Conservation (phyloP, 2,888 invertebrate genomes). For the Drosophila atroscutellata region DNA sequence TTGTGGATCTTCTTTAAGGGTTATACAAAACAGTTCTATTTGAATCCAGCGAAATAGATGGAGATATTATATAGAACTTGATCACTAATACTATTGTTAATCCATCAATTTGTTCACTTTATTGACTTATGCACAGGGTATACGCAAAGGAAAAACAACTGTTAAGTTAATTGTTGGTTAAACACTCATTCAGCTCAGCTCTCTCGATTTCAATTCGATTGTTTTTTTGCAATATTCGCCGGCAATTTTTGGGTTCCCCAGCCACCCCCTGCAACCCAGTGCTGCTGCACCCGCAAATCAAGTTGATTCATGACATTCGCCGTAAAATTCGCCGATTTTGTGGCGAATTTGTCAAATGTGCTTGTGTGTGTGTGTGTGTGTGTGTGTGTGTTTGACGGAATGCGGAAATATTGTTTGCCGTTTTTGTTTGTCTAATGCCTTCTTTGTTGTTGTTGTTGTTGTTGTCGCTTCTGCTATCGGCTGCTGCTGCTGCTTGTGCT, state of each 20-base stretch:
- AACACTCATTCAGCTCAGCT: slow-evolving; percentile 23
- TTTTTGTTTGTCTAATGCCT: slow-evolving; percentile 48
- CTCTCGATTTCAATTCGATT: slow-evolving; percentile 41
- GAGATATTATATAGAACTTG: neutral
- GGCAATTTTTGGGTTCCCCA: slow-evolving; percentile 25
- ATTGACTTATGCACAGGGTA: neutral
- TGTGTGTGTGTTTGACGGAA: slow-evolving; percentile 58
- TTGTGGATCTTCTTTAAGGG: too few relatives aligned
- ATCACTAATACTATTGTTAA: neutral
- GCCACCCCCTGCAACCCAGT: neutral
- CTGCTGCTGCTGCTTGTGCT: slow-evolving; percentile 25
- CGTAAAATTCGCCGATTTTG: slow-evolving; percentile 25
- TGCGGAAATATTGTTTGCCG: slow-evolving; percentile 74
- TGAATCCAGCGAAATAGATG: neutral
- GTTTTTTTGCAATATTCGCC: slow-evolving; percentile 42
- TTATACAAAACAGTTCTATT: neutral
- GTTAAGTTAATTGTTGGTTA: neutral
- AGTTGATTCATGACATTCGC: slow-evolving; percentile 2
- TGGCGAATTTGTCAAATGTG: slow-evolving; percentile 66
- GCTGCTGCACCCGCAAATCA: neutral
- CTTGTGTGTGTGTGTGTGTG: slow-evolving; percentile 29
- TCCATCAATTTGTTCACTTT: neutral
- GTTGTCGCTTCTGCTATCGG: slow-evolving; percentile 34
- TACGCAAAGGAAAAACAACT: neutral
- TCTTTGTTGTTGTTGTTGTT: slow-evolving; percentile 28